Evolutionary conservation across 2,113 vertebrate species (phyloP).

Genomic region (Lophochroa leadbeateri): DNA sequence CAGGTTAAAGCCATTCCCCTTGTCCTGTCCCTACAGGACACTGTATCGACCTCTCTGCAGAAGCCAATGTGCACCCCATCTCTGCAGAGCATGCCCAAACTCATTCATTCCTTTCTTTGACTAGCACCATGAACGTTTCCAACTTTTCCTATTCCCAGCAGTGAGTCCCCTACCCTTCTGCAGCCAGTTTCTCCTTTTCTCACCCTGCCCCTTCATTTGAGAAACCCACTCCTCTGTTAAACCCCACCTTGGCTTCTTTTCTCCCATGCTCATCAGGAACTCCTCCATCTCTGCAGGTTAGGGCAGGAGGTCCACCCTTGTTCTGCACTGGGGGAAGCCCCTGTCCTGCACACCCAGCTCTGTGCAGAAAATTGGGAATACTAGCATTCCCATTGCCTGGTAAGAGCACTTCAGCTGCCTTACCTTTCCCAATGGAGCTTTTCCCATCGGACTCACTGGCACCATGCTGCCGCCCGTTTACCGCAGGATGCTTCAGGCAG

Average conservation of each 20-base stretch:
- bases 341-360: not conserved
- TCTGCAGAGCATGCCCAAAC: not conserved
- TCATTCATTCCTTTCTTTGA: not conserved
- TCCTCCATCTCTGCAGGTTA: not conserved
- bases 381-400: not conserved
- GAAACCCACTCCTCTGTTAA: not conserved
- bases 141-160: not conserved
- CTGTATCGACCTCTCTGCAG: not conserved
- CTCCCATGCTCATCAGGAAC: not conserved
- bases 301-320: not conserved
- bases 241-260: not conserved
- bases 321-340: not conserved
- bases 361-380: not conserved
- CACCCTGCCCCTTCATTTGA: not conserved
- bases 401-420: not conserved
- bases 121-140: not conserved
- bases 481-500: not conserved
- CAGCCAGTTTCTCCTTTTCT: not conserved
- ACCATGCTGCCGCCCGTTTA: accelerated
- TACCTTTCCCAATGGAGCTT: not conserved
- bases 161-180: not conserved
- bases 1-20: not conserved
- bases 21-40: not conserved
- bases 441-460: not conserved
- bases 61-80: not conserved